phyloP scores from a whole-genome alignment of 2,797 vertebrate species.

The Enteromius afrohamiltoni region DNA sequence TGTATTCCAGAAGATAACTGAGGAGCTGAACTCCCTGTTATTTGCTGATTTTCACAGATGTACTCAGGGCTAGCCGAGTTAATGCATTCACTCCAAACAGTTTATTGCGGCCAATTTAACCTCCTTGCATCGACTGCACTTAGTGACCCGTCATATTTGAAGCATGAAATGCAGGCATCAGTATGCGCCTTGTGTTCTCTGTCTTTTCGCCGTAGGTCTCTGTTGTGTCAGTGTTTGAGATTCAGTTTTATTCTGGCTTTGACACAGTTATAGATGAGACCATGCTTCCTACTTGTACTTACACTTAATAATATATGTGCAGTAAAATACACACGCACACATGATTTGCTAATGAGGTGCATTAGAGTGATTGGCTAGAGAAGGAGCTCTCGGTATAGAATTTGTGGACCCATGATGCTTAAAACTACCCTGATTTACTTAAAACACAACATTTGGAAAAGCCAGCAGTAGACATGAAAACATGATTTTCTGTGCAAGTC shows the following conservation, averaged over 20 bases:
- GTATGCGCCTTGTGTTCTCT: conserved; percentile 31
- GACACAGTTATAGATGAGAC: not conserved
- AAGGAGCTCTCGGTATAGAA: not conserved
- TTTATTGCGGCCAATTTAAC: conserved; percentile 71
- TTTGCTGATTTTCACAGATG: conserved; percentile 2
- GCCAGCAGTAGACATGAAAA: not conserved
- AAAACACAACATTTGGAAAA: not conserved
- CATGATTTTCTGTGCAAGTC: not conserved
- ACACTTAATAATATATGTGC: not conserved
- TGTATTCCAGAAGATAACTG: conserved; percentile 15
- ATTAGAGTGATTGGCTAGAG: not conserved
- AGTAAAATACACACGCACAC: not conserved
- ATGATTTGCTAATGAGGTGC: not conserved
- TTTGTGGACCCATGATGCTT: not conserved
- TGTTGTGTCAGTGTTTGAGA: conserved; percentile 17
- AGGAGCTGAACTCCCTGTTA: not conserved
- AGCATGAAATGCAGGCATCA: conserved; percentile 68
- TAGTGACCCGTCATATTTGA: conserved; percentile 74
- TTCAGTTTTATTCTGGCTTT: not conserved
- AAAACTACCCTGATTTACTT: not conserved
- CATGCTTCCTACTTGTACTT: not conserved
- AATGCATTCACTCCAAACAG: conserved; percentile 45
- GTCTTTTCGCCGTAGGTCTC: not conserved
- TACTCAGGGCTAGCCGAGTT: conserved; percentile 27
- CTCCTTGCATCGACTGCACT: conserved; percentile 70